Evolutionary conservation across 2,888 invertebrate species (phyloP).

Genomic region (Stegophylla sp.): DNA sequence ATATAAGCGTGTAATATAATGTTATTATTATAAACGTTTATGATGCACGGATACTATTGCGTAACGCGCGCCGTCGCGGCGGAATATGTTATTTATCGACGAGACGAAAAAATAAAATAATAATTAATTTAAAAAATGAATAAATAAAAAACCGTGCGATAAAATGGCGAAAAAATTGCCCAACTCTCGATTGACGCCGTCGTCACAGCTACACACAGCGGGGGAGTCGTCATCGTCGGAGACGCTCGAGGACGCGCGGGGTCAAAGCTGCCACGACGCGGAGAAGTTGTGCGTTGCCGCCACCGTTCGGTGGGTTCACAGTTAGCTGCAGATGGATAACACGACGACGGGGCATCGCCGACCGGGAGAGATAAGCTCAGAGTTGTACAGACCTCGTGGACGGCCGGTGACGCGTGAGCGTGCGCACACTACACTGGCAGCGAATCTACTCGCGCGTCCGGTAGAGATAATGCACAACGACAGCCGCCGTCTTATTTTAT

Average conservation of each 20-base stretch:
- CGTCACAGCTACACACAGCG: not conserved
- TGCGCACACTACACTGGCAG: not conserved
- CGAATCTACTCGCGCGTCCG: too few species aligned
- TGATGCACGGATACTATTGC: not conserved
- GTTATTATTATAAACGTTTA: slow-evolving; percentile 7
- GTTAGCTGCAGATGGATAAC: too few species aligned
- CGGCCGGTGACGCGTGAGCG: too few species aligned
- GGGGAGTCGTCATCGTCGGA: slow-evolving; percentile 12
- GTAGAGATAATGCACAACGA: too few species aligned
- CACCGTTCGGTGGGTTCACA: not conserved
- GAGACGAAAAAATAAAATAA: too few species aligned
- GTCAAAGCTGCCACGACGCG: not conserved
- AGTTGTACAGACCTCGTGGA: not conserved
- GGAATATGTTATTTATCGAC: too few species aligned
- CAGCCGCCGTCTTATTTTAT: too few species aligned
- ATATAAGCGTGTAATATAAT: too few species aligned
- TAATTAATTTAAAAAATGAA: not conserved
- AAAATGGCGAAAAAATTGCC: not conserved
- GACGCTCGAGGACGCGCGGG: not conserved
- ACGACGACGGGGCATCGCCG: not conserved
- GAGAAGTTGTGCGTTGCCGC: not conserved
- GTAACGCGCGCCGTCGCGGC: not conserved
- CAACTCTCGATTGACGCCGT: not conserved
- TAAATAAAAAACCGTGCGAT: not conserved
- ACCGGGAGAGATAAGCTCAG: not conserved